Conservation (phyloP, 2,797 vertebrate genomes). For the Siniperca scherzeri region DNA sequence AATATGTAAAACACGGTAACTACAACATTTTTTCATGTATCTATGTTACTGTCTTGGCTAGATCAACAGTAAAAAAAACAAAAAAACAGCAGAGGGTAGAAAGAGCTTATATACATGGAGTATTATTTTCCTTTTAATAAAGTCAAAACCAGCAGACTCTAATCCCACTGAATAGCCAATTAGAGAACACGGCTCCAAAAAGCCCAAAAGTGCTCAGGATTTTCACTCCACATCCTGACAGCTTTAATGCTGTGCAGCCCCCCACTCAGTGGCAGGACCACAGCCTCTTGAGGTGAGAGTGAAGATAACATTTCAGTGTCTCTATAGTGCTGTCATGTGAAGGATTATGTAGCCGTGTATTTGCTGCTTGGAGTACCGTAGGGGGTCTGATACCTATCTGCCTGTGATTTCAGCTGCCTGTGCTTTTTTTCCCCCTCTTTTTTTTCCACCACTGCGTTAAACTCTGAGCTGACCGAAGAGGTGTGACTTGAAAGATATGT, state of each 20-base stretch:
- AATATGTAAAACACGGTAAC: conserved; percentile 47
- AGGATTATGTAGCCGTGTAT: conserved; percentile 84
- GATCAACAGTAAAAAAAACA: conserved; percentile 45
- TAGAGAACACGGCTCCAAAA: conserved; percentile 52
- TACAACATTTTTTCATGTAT: conserved; percentile 21
- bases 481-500: conserved; percentile 81
- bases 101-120: background rate
- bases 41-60: conserved; percentile 20
- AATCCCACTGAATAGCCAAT: conserved; percentile 47
- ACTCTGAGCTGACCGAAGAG: conserved; percentile 74
- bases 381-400: conserved; percentile 87
- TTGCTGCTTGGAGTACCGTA: conserved; percentile 81
- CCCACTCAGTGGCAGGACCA: conserved; percentile 79
- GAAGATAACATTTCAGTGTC: conserved; percentile 88
- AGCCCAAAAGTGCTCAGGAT: conserved; percentile 54
- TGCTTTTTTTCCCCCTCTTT: conserved; percentile 49
- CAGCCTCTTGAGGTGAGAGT: conserved; percentile 84
- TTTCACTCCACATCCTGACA: conserved; percentile 83
- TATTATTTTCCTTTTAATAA: conserved; percentile 40
- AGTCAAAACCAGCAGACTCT: conserved; percentile 40
- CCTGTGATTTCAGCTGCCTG: conserved; percentile 75
- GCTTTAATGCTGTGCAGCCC: conserved; percentile 84
- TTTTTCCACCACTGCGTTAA: conserved; percentile 55
- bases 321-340: conserved; percentile 86
- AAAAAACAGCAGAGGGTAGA: background rate